These are phyloP conservation scores for Vicugna pacos DNA, from an alignment of 2,113 vertebrate species.

Conservation along the genomic window DNA sequence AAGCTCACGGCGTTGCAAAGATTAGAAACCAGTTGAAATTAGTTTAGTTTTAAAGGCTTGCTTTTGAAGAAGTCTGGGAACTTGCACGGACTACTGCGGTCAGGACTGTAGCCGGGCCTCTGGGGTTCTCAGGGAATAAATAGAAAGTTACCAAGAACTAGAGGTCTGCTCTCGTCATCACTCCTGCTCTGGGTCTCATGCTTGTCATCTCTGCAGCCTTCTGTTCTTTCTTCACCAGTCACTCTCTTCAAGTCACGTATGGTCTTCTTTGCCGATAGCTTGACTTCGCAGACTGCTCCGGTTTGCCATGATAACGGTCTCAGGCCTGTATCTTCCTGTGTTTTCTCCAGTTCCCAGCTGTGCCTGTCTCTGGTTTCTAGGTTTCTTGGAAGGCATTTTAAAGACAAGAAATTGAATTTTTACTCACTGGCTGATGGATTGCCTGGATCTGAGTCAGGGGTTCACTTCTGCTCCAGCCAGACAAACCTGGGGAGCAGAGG, in stretches of 20 bases:
- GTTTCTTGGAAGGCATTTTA: neutral
- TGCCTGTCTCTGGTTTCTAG: neutral
- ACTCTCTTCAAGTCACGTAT: neutral
- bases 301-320: neutral
- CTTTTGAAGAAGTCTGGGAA: neutral
- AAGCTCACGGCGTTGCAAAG: neutral
- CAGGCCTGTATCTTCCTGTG: neutral
- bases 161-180: neutral
- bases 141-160: neutral
- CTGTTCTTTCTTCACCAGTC: neutral
- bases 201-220: neutral
- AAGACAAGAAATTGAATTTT: neutral
- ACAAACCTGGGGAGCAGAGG: rapidly evolving
- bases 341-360: neutral
- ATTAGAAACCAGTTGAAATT: neutral
- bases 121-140: no score
- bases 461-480: neutral
- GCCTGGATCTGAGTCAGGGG: neutral
- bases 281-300: neutral
- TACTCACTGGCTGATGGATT: neutral
- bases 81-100: neutral
- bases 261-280: no score
- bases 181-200: neutral
- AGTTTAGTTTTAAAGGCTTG: neutral
- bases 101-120: neutral